Evolutionary conservation across 2,888 invertebrate species (phyloP).

Genomic region (Lagria hirta): DNA sequence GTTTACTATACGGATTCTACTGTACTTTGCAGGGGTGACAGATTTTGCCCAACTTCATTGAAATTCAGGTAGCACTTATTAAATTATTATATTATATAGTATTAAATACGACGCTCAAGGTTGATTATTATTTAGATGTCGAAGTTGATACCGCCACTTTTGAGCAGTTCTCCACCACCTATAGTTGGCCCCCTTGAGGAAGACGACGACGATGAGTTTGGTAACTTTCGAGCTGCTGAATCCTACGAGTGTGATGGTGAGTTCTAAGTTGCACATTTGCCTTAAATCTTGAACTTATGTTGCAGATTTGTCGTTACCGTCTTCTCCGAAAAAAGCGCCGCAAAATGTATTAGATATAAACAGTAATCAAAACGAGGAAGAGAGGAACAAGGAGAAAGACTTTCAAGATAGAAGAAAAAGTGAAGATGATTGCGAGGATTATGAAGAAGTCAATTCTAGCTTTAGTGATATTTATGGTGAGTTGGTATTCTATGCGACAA

Average conservation of each 20-base stretch:
- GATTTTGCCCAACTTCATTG: too few relatives aligned
- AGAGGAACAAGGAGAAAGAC: conserved; percentile 41
- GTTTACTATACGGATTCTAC: conserved; percentile 6
- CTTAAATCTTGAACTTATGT: neutral
- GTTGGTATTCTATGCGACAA: neutral
- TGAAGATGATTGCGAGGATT: conserved; percentile 6
- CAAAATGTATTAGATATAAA: conserved; percentile 29
- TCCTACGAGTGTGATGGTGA: conserved; percentile 50
- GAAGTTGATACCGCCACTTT: conserved; percentile 59
- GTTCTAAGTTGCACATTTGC: conserved; percentile 8
- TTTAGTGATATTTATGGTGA: too few relatives aligned
- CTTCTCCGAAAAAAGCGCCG: conserved; percentile 31
- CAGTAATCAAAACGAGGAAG: conserved; percentile 22
- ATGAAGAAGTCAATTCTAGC: conserved; percentile 17
- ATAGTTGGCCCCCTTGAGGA: conserved; percentile 54
- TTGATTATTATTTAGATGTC: conserved; percentile 45
- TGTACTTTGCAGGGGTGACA: conserved; percentile 7
- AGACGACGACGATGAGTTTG: conserved; percentile 61
- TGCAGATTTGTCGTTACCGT: conserved; percentile 30
- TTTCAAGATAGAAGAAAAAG: conserved; percentile 44
- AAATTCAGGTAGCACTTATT: neutral
- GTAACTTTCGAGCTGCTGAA: conserved; percentile 60
- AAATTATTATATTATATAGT: too few relatives aligned
- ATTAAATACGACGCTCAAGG: neutral
- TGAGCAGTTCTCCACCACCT: conserved; percentile 61